A percentile compares a stretch with the other conserved stretches of the same genome.
Conservation (phyloP, 53 echinoderm and acorn worm species). For the Arbacia lixula region DNA sequence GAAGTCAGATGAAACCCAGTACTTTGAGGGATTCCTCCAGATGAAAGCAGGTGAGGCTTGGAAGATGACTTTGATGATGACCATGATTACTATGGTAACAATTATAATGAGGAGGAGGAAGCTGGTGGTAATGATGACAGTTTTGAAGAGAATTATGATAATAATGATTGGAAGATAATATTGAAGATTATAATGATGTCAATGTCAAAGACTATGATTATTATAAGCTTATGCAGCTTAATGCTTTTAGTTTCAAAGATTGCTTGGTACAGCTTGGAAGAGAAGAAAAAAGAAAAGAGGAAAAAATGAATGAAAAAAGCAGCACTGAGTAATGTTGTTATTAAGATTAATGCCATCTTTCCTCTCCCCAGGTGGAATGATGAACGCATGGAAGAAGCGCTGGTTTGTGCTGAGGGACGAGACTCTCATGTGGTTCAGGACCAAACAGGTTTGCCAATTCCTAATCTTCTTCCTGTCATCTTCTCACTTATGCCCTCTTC, state of each 20-base stretch:
- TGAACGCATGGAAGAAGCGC: constrained; percentile 98
- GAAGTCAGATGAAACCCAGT: constrained; percentile 88
- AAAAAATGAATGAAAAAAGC: no score
- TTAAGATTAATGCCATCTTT: background rate
- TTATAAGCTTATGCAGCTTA: no score
- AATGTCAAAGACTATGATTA: no score
- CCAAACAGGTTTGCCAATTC: constrained; percentile 90
- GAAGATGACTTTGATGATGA: background rate
- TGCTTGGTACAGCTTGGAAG: background rate
- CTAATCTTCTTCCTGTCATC: no score
- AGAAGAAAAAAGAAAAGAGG: background rate
- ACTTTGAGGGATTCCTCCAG: constrained; percentile 90
- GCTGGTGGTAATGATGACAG: background rate
- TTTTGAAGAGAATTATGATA: background rate
- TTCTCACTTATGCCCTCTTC: no score
- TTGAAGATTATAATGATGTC: background rate
- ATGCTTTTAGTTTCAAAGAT: no score
- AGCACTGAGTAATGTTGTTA: background rate
- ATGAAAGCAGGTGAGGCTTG: constrained; percentile 85
- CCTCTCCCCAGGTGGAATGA: constrained; percentile 79
- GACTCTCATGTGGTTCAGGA: constrained; percentile 96
- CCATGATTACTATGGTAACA: background rate
- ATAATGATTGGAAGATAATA: background rate
- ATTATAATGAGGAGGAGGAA: background rate
- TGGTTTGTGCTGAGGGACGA: constrained; percentile 98